Percentiles rank a stretch among this genome's conserved stretches.
phyloP scores from a whole-genome alignment of 2,888 invertebrate species.

The Macrophya annulata region DNA sequence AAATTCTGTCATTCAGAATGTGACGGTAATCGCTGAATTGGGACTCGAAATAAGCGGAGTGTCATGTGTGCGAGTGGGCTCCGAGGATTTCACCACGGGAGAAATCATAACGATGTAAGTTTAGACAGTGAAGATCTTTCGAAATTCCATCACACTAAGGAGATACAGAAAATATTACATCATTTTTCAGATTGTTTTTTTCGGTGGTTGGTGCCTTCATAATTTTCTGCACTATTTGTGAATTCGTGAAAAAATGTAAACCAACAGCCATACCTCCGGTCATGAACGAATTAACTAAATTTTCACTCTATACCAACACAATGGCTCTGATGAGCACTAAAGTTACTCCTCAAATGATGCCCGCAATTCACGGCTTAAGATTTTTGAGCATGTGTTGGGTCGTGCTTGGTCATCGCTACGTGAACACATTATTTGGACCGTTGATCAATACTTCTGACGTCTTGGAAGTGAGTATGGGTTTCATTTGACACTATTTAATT shows the following conservation, averaged over 20 bases:
- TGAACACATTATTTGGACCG: constrained; percentile 67
- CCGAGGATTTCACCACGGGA: constrained; percentile 20
- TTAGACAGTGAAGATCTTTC: not conserved
- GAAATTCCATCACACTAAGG: not conserved
- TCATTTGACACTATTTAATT: not conserved
- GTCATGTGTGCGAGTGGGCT: not conserved
- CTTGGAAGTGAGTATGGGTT: not conserved
- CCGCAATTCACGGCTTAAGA: constrained; percentile 81
- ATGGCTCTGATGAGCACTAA: constrained; percentile 73
- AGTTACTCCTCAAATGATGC: constrained; percentile 69
- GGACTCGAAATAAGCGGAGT: not conserved
- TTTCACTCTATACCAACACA: constrained; percentile 78
- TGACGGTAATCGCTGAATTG: not conserved
- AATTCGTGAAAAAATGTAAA: constrained; percentile 58
- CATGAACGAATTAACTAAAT: constrained; percentile 67
- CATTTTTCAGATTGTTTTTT: constrained; percentile 65
- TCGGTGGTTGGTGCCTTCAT: constrained; percentile 64
- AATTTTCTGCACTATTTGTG: constrained; percentile 65
- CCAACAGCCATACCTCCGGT: not conserved
- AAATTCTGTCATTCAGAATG: not conserved
- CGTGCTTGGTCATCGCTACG: constrained; percentile 79
- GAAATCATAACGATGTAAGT: constrained; percentile 29
- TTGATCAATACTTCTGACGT: not conserved
- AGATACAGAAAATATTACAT: constrained; percentile 6
- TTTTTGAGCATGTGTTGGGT: constrained; percentile 80